Evolutionary conservation across 2,797 vertebrate species (phyloP).

Genomic region (Erithacus rubecula): DNA sequence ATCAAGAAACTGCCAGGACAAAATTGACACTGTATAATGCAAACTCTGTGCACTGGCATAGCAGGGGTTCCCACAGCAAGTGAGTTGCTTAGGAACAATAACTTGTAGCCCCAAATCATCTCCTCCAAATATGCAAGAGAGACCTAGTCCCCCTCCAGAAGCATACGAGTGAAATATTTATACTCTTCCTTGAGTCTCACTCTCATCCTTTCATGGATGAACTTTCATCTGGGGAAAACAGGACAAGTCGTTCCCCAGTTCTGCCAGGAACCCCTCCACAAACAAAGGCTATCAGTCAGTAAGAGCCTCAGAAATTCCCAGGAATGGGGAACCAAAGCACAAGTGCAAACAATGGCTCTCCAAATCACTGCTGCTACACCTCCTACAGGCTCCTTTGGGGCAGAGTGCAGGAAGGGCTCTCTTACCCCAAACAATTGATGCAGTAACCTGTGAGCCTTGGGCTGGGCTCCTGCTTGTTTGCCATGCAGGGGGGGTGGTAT

Average conservation of each 20-base stretch:
- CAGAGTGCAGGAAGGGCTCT: background rate
- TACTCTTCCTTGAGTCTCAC: background rate
- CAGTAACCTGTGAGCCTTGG: background rate
- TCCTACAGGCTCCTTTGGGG: background rate
- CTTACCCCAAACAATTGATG: accelerated
- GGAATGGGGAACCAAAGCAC: background rate
- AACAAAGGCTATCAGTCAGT: background rate
- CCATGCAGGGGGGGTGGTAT: accelerated
- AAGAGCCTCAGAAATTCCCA: background rate
- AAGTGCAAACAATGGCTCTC: background rate
- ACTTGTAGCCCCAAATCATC: background rate
- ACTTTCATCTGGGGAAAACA: background rate
- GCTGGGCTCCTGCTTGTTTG: background rate
- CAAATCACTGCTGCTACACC: background rate
- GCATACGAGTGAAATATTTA: background rate
- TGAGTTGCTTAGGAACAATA: conserved; percentile 49
- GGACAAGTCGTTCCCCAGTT: background rate
- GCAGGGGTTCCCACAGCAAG: background rate
- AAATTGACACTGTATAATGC: background rate
- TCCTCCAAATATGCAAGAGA: background rate
- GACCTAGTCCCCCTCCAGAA: background rate
- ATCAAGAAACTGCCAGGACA: conserved; percentile 7
- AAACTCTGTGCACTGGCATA: background rate
- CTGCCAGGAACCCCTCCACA: accelerated
- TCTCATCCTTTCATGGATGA: background rate